Percentiles rank a stretch among this genome's conserved stretches.
Evolutionary conservation across 2,888 invertebrate species (phyloP).

Genomic region (Eilema griseolum): DNA sequence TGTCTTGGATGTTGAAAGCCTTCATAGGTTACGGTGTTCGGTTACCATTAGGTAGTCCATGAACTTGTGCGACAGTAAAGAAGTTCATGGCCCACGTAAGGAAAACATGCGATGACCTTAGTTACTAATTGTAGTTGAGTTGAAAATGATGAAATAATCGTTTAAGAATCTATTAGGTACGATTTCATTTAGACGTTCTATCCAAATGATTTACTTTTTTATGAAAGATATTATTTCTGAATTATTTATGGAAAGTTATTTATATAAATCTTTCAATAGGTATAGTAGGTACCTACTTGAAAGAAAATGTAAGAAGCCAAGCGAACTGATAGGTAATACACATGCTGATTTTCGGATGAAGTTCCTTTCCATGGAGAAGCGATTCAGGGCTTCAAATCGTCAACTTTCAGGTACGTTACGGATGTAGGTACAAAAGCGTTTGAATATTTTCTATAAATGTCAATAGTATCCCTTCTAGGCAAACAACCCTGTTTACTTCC

Average conservation of each 20-base stretch:
- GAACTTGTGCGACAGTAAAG: background rate
- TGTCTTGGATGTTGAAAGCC: background rate
- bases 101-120: background rate
- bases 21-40: background rate
- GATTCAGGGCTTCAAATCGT: background rate
- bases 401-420: background rate
- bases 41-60: background rate
- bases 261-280: too few relatives aligned
- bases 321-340: background rate
- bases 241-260: too few relatives aligned
- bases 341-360: too few relatives aligned
- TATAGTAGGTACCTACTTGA: background rate
- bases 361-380: background rate
- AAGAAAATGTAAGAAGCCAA: background rate
- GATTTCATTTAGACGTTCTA: background rate
- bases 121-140: background rate
- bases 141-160: background rate
- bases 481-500: background rate
- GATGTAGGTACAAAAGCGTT: background rate
- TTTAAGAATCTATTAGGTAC: background rate
- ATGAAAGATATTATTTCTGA: background rate
- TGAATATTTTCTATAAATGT: background rate
- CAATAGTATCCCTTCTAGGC: background rate
- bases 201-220: background rate
- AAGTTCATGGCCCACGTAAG: background rate